Percentiles rank a stretch among this genome's conserved stretches.
Evolutionary conservation across 1,140 invertebrate species (phyloP).

Genomic region (Nylanderia fulva): DNA sequence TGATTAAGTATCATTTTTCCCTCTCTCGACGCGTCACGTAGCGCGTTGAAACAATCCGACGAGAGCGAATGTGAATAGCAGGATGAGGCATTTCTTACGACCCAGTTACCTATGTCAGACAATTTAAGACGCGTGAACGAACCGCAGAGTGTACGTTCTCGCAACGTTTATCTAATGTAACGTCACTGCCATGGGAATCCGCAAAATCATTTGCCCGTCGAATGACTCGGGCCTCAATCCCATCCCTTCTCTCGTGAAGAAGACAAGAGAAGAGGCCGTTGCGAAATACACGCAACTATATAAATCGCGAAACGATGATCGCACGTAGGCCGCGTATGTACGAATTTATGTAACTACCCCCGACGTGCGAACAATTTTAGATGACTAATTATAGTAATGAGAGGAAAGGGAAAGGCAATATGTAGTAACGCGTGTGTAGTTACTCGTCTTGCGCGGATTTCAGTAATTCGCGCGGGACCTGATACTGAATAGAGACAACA

Average conservation of each 20-base stretch:
- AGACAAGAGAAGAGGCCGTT: slow-evolving; percentile 40
- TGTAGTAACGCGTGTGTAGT: slow-evolving; percentile 57
- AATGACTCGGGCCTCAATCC: slow-evolving; percentile 44
- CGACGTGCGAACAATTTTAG: slow-evolving; percentile 68
- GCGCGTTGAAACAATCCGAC: slow-evolving; percentile 30
- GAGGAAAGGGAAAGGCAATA: slow-evolving; percentile 71
- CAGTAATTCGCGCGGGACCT: slow-evolving; percentile 46
- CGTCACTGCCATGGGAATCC: slow-evolving; percentile 60
- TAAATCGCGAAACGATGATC: slow-evolving; percentile 64
- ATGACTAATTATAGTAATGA: slow-evolving; percentile 77
- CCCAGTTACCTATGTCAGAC: slow-evolving; percentile 52
- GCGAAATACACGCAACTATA: slow-evolving; percentile 57
- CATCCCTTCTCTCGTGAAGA: background rate
- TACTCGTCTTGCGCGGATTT: slow-evolving; percentile 10
- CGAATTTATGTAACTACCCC: slow-evolving; percentile 70
- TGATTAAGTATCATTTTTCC: slow-evolving; percentile 51
- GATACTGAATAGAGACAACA: slow-evolving; percentile 62
- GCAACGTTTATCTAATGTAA: slow-evolving; percentile 56
- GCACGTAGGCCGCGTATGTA: slow-evolving; percentile 47
- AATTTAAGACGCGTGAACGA: slow-evolving; percentile 50
- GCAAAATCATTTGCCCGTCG: slow-evolving; percentile 60
- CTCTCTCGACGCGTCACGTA: background rate
- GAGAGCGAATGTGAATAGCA: slow-evolving; percentile 32
- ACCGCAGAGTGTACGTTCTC: slow-evolving; percentile 32
- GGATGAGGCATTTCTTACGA: slow-evolving; percentile 52